phyloP scores from a whole-genome alignment of 2,888 invertebrate species.

The Acrobasis repandana region DNA sequence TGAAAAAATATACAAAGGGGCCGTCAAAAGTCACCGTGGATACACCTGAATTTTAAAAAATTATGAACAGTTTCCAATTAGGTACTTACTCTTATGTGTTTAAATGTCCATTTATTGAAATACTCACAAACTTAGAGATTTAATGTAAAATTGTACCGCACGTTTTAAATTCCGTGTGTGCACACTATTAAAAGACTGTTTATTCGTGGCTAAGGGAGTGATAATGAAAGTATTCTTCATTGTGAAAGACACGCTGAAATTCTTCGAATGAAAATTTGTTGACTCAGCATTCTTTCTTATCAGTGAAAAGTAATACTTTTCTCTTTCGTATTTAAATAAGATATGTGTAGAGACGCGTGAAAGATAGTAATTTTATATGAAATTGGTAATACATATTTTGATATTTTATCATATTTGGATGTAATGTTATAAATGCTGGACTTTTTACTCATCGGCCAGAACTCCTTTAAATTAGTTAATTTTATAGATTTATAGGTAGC shows the following conservation, averaged over 20 bases:
- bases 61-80: not conserved
- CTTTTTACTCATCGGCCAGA: slow-evolving; percentile 67
- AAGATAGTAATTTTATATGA: slow-evolving; percentile 56
- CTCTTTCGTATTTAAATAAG: slow-evolving; percentile 40
- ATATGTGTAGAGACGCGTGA: slow-evolving; percentile 38
- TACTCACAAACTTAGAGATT: not conserved
- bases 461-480: slow-evolving; percentile 57
- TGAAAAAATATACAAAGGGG: too few species aligned
- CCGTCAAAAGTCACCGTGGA: too few species aligned
- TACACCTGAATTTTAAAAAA: not conserved
- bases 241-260: slow-evolving; percentile 7
- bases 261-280: slow-evolving; percentile 8
- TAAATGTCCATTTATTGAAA: not conserved
- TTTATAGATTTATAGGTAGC: slow-evolving; percentile 52
- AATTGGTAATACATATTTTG: slow-evolving; percentile 50
- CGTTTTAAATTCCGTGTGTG: not conserved
- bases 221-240: slow-evolving; percentile 3
- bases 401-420: slow-evolving; percentile 50
- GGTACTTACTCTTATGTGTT: not conserved
- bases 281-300: slow-evolving; percentile 23
- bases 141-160: not conserved
- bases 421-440: slow-evolving; percentile 62
- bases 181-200: slow-evolving; percentile 19
- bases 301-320: slow-evolving; percentile 30
- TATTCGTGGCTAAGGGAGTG: slow-evolving; percentile 1